Conservation (phyloP, 2,797 vertebrate species). For the Mus caroli region DNA sequence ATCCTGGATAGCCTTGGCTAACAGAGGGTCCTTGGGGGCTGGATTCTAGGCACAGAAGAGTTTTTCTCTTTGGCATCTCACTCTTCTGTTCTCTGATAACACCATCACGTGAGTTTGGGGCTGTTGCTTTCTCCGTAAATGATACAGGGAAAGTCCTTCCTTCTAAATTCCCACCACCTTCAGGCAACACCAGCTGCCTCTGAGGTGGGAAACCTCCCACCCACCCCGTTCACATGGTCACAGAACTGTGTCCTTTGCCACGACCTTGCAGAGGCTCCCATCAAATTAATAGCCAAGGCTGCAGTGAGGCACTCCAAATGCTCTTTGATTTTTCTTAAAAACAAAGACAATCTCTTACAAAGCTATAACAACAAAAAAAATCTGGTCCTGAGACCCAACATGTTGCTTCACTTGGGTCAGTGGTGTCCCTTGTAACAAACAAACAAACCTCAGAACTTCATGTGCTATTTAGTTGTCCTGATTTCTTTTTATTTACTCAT, state of each 20-base stretch:
- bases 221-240: neutral
- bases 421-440: too few relatives aligned
- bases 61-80: neutral
- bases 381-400: too few relatives aligned
- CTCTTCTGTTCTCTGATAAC: neutral
- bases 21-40: neutral
- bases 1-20: neutral
- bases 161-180: too few relatives aligned
- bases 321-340: neutral
- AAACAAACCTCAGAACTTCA: neutral
- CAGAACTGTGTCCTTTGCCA: neutral
- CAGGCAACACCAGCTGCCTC: neutral
- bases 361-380: neutral
- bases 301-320: neutral
- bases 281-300: neutral
- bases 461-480: neutral
- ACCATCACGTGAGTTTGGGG: accelerated
- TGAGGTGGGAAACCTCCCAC: neutral
- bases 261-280: neutral
- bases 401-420: neutral
- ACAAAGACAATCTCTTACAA: neutral
- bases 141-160: accelerated
- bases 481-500: neutral
- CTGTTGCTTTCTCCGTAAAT: neutral
- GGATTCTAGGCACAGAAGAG: neutral